Base-by-base conservation (phyloP, 2,888 invertebrate genomes). In the Geophilus truncorum region DNA sequence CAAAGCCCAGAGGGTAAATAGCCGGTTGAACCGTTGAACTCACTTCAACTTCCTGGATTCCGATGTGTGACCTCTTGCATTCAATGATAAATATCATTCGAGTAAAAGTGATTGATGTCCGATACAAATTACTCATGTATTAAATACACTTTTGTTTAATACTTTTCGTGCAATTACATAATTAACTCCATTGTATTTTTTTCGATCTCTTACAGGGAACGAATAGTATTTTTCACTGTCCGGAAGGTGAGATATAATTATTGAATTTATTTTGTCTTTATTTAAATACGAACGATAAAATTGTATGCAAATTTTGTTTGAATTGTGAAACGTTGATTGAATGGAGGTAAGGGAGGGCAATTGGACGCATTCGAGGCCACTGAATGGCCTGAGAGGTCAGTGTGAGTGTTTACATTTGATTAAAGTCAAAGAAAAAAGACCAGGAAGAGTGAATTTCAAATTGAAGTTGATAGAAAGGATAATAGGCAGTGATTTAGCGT, bases 151-250 rank as follows among this genome's bases (percentile, higher is more conserved):
- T 57, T 57, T 23, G 7, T 23, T 28, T 3, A 2, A 62, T 62
- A 1, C n/a, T n/a, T n/a, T n/a, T n/a, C n/a, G n/a, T n/a, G n/a
- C n/a, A n/a, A n/a, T n/a, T n/a, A n/a, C n/a, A n/a, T n/a, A n/a
- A n/a, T n/a, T 45, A 23, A 21, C 23, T 12, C 10, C 7, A 21
- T 15, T 77, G 6, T 18, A 30, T 36, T 4, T 28, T 77, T 34
- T 34, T 3, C 21, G 3, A 34, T 3, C 23, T 32, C 5, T 34
- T 7, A 32, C 75, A 77, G 77, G 77, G 36, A 36, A 77, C 77
- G 77, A 77, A 77, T 34, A 77, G 34, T 77, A 77, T 77, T 77
- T 77, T 77, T 23, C 77, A 77, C 28, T 77, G 77, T 36, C 77
- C 77, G n/a, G 77, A 77, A 34, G 77, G 77, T 77, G 15, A 77